Conservation (phyloP, 2,888 invertebrate species). For the Eupsilia transversa region DNA sequence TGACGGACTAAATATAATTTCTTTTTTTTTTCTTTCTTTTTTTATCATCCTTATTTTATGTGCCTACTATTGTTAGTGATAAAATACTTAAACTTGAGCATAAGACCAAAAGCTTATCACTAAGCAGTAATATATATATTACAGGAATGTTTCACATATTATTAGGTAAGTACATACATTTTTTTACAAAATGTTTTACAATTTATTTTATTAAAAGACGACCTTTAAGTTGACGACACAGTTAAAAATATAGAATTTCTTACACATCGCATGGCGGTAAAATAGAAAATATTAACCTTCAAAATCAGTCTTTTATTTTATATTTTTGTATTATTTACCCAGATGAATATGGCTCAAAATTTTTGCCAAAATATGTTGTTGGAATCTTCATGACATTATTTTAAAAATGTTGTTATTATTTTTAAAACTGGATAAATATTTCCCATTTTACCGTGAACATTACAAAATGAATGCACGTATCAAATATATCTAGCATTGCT, state of each 20-base stretch:
- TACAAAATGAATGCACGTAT: slow-evolving; percentile 33
- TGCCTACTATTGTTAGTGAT: slow-evolving; percentile 10
- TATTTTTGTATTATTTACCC: neutral
- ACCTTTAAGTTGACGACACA: slow-evolving; percentile 13
- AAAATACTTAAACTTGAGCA: slow-evolving; percentile 52
- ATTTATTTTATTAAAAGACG: slow-evolving; percentile 8
- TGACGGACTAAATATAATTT: too few species aligned
- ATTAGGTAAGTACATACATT: slow-evolving; percentile 63
- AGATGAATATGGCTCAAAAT: neutral
- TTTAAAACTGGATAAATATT: slow-evolving; percentile 37
- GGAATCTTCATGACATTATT: neutral
- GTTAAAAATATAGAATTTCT: slow-evolving; percentile 35
- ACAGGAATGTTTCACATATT: slow-evolving; percentile 53
- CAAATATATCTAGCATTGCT: slow-evolving; percentile 48
- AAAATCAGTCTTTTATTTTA: slow-evolving; percentile 51
- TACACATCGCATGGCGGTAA: slow-evolving; percentile 18
- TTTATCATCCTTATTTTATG: neutral
- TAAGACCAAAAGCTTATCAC: slow-evolving; percentile 36
- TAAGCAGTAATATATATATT: slow-evolving; percentile 24
- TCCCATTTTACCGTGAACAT: slow-evolving; percentile 36
- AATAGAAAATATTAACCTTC: slow-evolving; percentile 39
- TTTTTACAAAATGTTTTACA: slow-evolving; percentile 28
- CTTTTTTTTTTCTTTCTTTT: too few species aligned
- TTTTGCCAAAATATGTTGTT: neutral
- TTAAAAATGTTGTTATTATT: neutral